Percentiles rank a stretch among this genome's conserved stretches.
These are phyloP conservation scores for Ardeotis arabs DNA, from an alignment of 2,113 vertebrate genomes.

Conservation along the genomic window DNA sequence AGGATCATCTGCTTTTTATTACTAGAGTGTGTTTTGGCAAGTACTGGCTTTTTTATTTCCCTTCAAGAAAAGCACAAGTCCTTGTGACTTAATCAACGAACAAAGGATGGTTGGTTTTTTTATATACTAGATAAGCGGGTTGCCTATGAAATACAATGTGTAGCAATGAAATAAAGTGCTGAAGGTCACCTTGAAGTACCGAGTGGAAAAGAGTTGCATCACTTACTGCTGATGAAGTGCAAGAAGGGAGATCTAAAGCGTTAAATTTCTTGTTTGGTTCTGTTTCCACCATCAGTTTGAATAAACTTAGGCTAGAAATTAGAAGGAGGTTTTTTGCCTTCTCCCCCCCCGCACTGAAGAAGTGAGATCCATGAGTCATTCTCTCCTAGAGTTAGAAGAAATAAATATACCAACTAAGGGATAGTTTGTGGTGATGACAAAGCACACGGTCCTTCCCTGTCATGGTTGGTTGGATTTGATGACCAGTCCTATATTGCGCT, in stretches of 20 bases:
- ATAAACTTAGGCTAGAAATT: neutral
- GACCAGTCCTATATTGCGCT: neutral
- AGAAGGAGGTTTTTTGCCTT: neutral
- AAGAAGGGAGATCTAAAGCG: neutral
- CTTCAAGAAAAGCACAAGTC: constrained; percentile 15
- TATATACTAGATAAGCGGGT: neutral
- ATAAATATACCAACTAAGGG: neutral
- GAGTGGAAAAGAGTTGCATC: neutral
- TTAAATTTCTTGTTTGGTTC: neutral
- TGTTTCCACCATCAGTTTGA: neutral
- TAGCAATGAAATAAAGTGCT: neutral
- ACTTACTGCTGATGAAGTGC: neutral
- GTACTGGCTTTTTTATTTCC: neutral
- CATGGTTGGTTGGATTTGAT: neutral
- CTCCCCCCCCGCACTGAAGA: neutral
- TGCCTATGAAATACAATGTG: constrained; percentile 12
- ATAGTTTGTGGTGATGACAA: neutral
- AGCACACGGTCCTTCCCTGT: neutral
- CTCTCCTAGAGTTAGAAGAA: neutral
- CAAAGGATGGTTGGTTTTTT: neutral
- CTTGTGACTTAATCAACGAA: constrained; percentile 19
- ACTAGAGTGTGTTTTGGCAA: constrained; percentile 10
- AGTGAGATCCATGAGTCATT: neutral
- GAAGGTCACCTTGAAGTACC: constrained; percentile 31
- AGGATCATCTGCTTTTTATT: constrained; percentile 37